Evolutionary conservation across 2,113 vertebrate species (phyloP), one percentile per base, ranked within the genome.

Genomic region (Bucco capensis): DNA sequence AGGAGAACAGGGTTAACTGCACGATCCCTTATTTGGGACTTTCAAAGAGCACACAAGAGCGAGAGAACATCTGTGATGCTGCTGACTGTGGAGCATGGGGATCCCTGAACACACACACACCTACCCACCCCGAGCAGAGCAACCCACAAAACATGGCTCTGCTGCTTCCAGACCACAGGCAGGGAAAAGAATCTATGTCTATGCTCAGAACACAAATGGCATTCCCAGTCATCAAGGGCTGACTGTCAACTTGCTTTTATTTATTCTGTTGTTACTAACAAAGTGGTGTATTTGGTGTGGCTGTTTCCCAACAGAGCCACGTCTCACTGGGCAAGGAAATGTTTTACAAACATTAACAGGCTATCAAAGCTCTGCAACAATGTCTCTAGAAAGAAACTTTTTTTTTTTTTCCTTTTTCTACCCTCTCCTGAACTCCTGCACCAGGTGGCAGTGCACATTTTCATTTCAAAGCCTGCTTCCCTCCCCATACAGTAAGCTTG

Each of bases 1-100:
- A 49, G 14, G 16, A 79, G 47, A 51, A 12, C 2, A 44, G 44
- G 9, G 13, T 56, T 75, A 67, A 72, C 44, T 49, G 61, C n/a
- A 30, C 1, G 24, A 50, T 60, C 47, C 38, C 5, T 78, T 62
- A 60, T 50, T 51, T 69, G 46, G 67, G 64, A 61, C 46, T 4
- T 7, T 37, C 7, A 19, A 19, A 0, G 2, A 75, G 49, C 17
- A 47, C 1, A 3, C 51, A 47, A 28, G 0, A 1, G 56, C 33
- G 42, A 54, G 44, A 54, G 58, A 69, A 44, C 50, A 90, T 37
- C 46, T 54, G 50, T 2, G 8, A 37, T 46, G 50, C 33, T 90
- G 54, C 72, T 73, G 58, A 37, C 40, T 69, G 2, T 7, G 54
- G 54, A 60, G 50, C 15, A 5, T 1, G 4, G 67, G 47, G 54